phyloP scores from a whole-genome alignment of 2,797 vertebrate genomes.

The Rachycentron canadum region DNA sequence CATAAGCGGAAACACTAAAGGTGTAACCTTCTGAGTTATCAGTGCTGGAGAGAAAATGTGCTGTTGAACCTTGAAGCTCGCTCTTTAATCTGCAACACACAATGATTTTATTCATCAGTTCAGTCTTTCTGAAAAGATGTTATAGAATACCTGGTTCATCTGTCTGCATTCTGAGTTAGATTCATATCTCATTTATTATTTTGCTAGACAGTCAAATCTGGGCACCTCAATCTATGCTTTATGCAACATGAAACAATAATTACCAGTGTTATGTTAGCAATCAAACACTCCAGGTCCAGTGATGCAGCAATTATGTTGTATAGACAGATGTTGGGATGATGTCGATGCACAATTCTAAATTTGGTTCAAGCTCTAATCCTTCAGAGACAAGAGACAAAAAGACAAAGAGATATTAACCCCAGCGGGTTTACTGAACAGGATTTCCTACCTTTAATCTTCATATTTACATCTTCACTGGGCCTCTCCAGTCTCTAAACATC shows the following conservation, averaged over 20 bases:
- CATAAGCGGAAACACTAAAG: not conserved
- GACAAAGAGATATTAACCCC: too few species aligned
- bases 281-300: too few species aligned
- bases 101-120: constrained; percentile 5
- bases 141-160: not conserved
- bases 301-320: too few species aligned
- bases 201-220: not conserved
- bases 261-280: too few species aligned
- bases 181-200: not conserved
- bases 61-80: constrained; percentile 2
- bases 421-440: not conserved
- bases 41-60: not conserved
- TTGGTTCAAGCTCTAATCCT: too few species aligned
- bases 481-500: constrained; percentile 76
- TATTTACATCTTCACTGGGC: constrained; percentile 41
- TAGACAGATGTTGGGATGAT: too few species aligned
- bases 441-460: constrained; percentile 35
- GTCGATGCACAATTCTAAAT: too few species aligned
- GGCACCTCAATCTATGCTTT: not conserved
- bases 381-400: too few species aligned
- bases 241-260: not conserved
- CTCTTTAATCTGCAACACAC: constrained; percentile 58
- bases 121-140: not conserved
- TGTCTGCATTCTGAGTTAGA: not conserved
- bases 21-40: not conserved